These are phyloP conservation scores for Manis javanica DNA, from an alignment of 2,797 vertebrate genomes.

Conservation along the genomic window DNA sequence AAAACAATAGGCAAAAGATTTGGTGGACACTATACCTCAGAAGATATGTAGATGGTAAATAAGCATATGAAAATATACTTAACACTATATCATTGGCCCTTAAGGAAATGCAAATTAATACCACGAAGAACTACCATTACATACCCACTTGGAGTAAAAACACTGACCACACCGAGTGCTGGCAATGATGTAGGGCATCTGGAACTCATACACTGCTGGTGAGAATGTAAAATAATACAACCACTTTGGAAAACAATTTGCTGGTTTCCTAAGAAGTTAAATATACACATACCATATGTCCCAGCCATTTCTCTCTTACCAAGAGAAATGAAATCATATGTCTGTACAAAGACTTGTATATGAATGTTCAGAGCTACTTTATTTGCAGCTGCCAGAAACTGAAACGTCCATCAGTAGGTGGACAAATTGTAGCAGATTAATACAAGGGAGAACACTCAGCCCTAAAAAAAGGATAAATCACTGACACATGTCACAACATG, in stretches of 20 bases:
- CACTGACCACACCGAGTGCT: background rate
- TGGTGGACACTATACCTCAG: background rate
- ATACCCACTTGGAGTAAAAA: background rate
- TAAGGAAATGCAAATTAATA: background rate
- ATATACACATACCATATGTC: background rate
- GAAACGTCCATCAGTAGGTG: background rate
- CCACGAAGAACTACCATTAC: background rate
- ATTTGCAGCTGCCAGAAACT: background rate
- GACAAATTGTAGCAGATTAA: background rate
- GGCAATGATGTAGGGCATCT: background rate
- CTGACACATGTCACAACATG: background rate
- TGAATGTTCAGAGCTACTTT: background rate
- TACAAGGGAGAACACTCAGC: background rate
- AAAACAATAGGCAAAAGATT: background rate
- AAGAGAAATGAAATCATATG: background rate
- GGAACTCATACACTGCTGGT: background rate
- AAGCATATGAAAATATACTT: background rate
- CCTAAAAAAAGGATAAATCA: background rate
- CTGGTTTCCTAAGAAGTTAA: slow-evolving; percentile 2
- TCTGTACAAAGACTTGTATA: background rate
- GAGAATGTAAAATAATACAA: background rate
- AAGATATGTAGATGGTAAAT: background rate
- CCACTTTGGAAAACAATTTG: background rate
- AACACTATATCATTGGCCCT: background rate
- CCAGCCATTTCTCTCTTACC: background rate